These are phyloP conservation scores for Perithous albicinctus DNA, from an alignment of 2,888 invertebrate species.

Conservation along the genomic window DNA sequence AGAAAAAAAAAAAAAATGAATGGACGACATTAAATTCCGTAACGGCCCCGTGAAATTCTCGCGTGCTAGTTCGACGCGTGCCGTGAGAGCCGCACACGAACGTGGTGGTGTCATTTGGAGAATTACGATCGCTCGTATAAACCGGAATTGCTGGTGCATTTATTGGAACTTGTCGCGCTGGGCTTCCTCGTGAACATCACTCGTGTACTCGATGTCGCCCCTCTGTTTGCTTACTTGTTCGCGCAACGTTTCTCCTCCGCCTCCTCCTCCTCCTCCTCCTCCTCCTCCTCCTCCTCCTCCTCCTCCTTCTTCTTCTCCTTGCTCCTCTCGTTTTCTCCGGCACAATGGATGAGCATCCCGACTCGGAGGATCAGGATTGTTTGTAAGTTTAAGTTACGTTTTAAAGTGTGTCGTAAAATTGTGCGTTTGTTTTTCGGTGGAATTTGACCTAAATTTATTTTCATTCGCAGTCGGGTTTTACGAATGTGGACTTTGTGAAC, in stretches of 20 bases:
- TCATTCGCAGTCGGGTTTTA: neutral
- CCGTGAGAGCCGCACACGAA: conserved; percentile 46
- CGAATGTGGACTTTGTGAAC: conserved; percentile 5
- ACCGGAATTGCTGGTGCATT: conserved; percentile 67
- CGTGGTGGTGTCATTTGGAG: conserved; percentile 61
- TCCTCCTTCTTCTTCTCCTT: too few relatives aligned
- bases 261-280: neutral
- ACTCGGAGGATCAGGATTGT: conserved; percentile 8
- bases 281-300: neutral
- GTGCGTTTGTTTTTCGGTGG: conserved; percentile 39
- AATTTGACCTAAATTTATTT: conserved; percentile 30
- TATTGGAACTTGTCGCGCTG: conserved; percentile 65
- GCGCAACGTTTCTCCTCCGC: neutral
- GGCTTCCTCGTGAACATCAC: conserved; percentile 7
- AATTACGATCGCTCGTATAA: conserved; percentile 72
- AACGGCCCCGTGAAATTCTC: conserved; percentile 67
- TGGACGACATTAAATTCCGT: conserved; percentile 64
- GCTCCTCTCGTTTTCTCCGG: conserved; percentile 33
- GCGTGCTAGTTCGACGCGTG: conserved; percentile 62
- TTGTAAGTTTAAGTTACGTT: conserved; percentile 48
- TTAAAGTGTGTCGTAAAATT: conserved; percentile 47
- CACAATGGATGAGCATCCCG: conserved; percentile 17
- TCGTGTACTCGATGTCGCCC: conserved; percentile 9
- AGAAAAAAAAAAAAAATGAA: conserved; percentile 62
- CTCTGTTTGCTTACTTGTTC: conserved; percentile 1